Base-by-base conservation (phyloP, 2,113 vertebrate species). In the Corythoichthys haematopterus region DNA sequence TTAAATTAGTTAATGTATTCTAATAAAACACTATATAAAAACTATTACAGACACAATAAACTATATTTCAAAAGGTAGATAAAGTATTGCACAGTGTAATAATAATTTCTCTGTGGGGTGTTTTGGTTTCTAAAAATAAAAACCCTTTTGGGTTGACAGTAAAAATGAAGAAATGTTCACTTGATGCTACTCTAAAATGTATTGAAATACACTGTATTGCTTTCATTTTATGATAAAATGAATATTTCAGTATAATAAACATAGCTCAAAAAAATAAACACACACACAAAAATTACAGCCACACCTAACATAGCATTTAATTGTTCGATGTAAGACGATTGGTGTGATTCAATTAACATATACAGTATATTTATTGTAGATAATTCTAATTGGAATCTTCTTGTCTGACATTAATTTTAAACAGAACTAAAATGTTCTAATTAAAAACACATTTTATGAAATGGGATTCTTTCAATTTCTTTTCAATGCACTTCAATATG, bases 401-500 rank as follows among this genome's bases (percentile, higher is more conserved):
- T 59, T 59, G 52, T 33, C 15, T 60, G 37, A 7, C 37, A 60
- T 9, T 40, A 37, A 10, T 11, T 3, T 40, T 4, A 16, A 40
- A 40, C n/a, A 13, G 37, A 60, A 16, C n/a, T 2, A 40, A 1
- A 43, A 60, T n/a, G 4, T 60, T 40, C 16, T 16, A 60, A 20
- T 40, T 36, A 9, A 35, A 64, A 66, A 60, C 20, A 40, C 10
- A 48, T 68, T 72, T 7, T 20, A 68, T 65, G 61, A 85, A 74
- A 77, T 78, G 58, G 52, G 62, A 58, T 69, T 76, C 46, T 66
- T 28, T 80, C 66, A 69, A 80, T 65, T 53, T 46, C 59, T 61
- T 76, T 78, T 74, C 61, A 67, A 74, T 53, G 9, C 14, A 37
- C 63, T 71, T 51, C 76, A 77, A 80, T 69, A 72, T 72, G 67